Conservation (phyloP, 2,113 vertebrate species). For the Onychostoma macrolepis region DNA sequence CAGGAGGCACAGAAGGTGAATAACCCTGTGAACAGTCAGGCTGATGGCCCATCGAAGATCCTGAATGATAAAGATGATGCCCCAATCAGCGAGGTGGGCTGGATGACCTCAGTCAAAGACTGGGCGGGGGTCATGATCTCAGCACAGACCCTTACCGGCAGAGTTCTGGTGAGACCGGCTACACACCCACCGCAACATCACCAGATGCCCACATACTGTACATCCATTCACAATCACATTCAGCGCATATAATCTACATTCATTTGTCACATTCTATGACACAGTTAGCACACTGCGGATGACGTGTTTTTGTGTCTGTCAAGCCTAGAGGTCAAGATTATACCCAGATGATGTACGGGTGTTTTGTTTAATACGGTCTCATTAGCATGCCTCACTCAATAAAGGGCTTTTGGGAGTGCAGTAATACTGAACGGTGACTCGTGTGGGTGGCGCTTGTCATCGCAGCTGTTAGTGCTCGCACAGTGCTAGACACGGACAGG, state of each 20-base stretch:
- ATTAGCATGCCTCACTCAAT: neutral
- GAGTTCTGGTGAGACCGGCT: constrained; percentile 90
- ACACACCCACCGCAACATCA: neutral
- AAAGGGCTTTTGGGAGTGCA: constrained; percentile 3
- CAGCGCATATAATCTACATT: neutral
- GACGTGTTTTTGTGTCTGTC: neutral
- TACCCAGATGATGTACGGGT: neutral
- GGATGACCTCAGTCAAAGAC: constrained; percentile 99
- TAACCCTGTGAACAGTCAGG: constrained; percentile 80
- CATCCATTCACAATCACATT: neutral
- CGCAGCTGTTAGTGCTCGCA: constrained; percentile 30
- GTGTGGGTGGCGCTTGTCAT: neutral
- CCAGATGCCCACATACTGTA: neutral
- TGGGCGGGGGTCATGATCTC: constrained; percentile 99
- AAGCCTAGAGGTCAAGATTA: neutral
- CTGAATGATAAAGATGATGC: constrained; percentile 90
- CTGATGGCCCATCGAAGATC: constrained; percentile 83
- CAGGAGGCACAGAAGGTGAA: constrained; percentile 96
- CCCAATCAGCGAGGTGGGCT: constrained; percentile 91
- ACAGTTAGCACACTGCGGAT: neutral
- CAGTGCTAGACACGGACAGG: constrained; percentile 18
- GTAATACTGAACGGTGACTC: constrained; percentile 13
- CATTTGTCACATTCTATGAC: neutral
- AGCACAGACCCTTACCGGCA: constrained; percentile 96
- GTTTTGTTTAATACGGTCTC: neutral